Percentiles rank a stretch among this genome's conserved stretches.
Evolutionary conservation across 2,797 vertebrate genomes (phyloP).

Genomic region (Rachycentron canadum): DNA sequence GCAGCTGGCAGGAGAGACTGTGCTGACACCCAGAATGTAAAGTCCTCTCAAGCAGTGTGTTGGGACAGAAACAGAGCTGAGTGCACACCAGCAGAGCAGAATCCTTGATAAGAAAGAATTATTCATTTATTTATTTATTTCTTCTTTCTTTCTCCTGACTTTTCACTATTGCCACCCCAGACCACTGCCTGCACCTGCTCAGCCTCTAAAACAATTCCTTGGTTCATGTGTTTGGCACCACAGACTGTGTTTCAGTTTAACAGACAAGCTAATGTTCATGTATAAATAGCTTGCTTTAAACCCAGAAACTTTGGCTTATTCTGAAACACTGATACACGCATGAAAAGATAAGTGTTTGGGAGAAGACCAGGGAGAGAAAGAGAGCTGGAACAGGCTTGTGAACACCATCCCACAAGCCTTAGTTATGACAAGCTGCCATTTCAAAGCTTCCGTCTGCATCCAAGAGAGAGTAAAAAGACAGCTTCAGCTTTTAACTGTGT

Average conservation of each 20-base stretch:
- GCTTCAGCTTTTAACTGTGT: slow-evolving; percentile 68
- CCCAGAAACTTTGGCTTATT: slow-evolving; percentile 31
- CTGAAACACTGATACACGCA: slow-evolving; percentile 55
- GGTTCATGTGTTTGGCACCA: slow-evolving; percentile 16
- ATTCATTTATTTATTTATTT: slow-evolving; percentile 41
- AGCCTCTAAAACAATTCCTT: slow-evolving; percentile 43
- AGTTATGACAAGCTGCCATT: slow-evolving; percentile 75
- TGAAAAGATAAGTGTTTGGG: slow-evolving; percentile 52
- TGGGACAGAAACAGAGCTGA: slow-evolving; percentile 46
- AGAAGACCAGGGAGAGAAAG: slow-evolving; percentile 48
- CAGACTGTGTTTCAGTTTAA: slow-evolving; percentile 53
- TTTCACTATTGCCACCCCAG: slow-evolving; percentile 23
- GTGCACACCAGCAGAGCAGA: slow-evolving; percentile 45
- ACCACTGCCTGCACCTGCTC: slow-evolving; percentile 47
- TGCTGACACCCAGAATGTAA: slow-evolving; percentile 60
- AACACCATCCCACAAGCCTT: slow-evolving; percentile 69
- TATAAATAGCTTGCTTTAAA: slow-evolving; percentile 50
- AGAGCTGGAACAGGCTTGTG: slow-evolving; percentile 58
- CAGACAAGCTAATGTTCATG: slow-evolving; percentile 50
- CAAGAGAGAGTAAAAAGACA: slow-evolving; percentile 57
- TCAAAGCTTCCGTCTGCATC: slow-evolving; percentile 76
- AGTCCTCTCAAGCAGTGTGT: slow-evolving; percentile 21
- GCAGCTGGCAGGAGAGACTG: slow-evolving; percentile 37
- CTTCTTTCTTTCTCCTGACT: slow-evolving; percentile 31
- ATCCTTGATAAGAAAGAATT: slow-evolving; percentile 63